Percentiles rank a stretch among this genome's conserved stretches.
Conservation (phyloP, 2,797 vertebrate genomes). For the Philypnodon macrostomus region DNA sequence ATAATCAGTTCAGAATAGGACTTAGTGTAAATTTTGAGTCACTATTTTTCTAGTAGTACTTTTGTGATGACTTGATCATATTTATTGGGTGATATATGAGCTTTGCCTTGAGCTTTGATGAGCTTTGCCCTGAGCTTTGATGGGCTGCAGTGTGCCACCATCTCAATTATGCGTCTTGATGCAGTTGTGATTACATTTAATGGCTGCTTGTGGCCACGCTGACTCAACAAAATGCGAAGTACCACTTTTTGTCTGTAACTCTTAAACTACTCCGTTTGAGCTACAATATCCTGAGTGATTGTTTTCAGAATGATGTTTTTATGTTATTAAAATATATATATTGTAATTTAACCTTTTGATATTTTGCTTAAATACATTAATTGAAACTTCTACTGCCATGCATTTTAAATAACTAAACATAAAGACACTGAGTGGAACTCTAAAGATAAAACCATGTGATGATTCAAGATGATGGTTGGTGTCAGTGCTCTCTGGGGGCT, state of each 20-base stretch:
- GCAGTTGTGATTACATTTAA: constrained; percentile 43
- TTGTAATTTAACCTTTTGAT: too few species aligned
- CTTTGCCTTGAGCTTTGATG: constrained; percentile 29
- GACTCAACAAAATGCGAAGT: constrained; percentile 33
- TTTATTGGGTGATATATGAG: constrained; percentile 22
- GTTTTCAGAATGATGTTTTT: too few species aligned
- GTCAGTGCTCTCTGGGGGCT: constrained; percentile 11
- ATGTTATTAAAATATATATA: too few species aligned
- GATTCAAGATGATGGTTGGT: not conserved
- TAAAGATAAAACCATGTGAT: not conserved
- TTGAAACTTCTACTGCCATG: not conserved
- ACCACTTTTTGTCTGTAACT: constrained; percentile 3
- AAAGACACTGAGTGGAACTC: not conserved
- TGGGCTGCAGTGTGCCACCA: constrained; percentile 18
- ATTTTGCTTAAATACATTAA: constrained; percentile 19
- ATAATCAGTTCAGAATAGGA: too few species aligned
- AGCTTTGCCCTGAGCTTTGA: too few species aligned
- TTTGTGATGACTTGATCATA: constrained; percentile 16
- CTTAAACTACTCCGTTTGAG: too few species aligned
- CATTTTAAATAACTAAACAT: not conserved
- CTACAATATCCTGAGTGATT: too few species aligned
- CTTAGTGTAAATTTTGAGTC: too few species aligned
- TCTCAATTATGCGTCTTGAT: constrained; percentile 43
- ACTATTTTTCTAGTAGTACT: too few species aligned
- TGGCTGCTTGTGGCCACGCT: constrained; percentile 32